Evolutionary conservation across 2,113 vertebrate genomes (phyloP).

Genomic region (Nesoenas mayeri): DNA sequence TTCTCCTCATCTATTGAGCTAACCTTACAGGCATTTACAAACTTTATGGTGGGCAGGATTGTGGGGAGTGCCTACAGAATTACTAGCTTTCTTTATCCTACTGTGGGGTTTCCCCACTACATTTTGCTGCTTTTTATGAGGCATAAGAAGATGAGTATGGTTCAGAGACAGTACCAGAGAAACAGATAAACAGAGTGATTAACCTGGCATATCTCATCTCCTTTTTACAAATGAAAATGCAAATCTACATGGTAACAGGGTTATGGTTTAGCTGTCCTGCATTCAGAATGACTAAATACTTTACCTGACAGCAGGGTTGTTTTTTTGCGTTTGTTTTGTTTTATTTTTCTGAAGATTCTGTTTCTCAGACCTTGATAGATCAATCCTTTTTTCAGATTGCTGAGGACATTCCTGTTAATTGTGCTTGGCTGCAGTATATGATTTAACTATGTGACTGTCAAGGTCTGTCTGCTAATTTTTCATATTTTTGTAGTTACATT

Average conservation of each 20-base stretch:
- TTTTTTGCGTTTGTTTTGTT: background rate
- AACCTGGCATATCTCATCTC: background rate
- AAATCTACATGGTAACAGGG: background rate
- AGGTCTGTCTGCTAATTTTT: slow-evolving; percentile 52
- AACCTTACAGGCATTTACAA: background rate
- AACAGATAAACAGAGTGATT: background rate
- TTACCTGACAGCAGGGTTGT: background rate
- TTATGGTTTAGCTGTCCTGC: background rate
- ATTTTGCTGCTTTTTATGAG: background rate
- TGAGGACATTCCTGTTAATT: slow-evolving; percentile 53
- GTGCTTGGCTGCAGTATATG: slow-evolving; percentile 24
- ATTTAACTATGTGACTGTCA: slow-evolving; percentile 48
- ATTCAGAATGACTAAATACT: slow-evolving; percentile 20
- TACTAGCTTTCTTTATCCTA: background rate
- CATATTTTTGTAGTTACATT: background rate
- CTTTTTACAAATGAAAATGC: background rate
- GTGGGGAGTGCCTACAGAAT: background rate
- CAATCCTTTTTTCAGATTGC: slow-evolving; percentile 45
- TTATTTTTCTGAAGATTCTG: slow-evolving; percentile 20
- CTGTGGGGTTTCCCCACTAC: background rate
- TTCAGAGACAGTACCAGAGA: background rate
- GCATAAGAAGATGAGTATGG: background rate
- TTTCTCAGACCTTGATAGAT: slow-evolving; percentile 42
- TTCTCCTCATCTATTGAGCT: background rate
- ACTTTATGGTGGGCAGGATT: background rate